phyloP scores from a whole-genome alignment of 2,797 vertebrate genomes.

The Urophycis tenuis region DNA sequence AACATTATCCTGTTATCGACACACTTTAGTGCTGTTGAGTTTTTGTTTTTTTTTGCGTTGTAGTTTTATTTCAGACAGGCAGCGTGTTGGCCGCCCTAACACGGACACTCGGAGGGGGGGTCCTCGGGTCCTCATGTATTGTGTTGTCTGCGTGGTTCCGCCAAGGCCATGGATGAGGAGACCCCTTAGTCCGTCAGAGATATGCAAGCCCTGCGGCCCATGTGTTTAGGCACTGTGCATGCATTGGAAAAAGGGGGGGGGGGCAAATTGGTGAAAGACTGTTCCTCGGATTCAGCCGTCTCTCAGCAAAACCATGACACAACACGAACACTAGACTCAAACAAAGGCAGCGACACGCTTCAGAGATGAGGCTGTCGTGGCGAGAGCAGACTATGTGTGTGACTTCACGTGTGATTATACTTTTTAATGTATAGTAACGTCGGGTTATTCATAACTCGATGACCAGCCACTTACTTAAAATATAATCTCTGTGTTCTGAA shows the following conservation, averaged over 20 bases:
- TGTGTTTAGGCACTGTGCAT: neutral
- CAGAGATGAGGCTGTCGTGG: neutral
- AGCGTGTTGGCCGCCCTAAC: constrained; percentile 3
- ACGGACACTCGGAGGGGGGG: neutral
- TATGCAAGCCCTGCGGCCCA: neutral
- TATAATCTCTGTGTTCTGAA: constrained; percentile 5
- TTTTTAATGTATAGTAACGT: neutral
- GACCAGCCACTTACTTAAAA: neutral
- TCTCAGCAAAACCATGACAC: neutral
- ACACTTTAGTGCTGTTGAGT: constrained; percentile 25
- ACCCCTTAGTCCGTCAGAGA: constrained; percentile 19
- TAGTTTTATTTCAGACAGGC: constrained; percentile 7
- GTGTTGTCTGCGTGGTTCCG: constrained; percentile 32
- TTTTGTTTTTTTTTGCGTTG: constrained; percentile 12
- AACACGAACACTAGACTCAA: neutral
- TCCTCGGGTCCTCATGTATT: constrained; percentile 12
- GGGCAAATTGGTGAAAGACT: neutral
- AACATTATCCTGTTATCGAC: constrained; percentile 25
- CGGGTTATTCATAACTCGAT: neutral
- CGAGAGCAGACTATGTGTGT: neutral
- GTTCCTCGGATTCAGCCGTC: neutral
- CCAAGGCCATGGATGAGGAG: constrained; percentile 50
- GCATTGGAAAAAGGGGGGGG: neutral
- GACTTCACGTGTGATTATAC: neutral
- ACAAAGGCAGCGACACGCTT: neutral